Conservation (phyloP, 1,140 invertebrate species). For the Hirudo medicinalis region DNA sequence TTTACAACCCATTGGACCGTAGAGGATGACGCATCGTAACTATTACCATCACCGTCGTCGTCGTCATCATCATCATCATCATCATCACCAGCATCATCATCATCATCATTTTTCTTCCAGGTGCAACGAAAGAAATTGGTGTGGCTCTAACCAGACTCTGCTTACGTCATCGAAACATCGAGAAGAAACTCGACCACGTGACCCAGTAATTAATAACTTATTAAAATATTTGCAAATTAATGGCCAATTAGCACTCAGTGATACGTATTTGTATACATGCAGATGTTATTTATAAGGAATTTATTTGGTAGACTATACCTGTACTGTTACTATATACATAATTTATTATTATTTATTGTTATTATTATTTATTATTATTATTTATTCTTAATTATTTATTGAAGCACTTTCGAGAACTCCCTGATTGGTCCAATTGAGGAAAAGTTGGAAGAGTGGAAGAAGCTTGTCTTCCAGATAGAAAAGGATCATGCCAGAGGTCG, state of each 20-base stretch:
- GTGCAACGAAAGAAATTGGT: slow-evolving; percentile 87
- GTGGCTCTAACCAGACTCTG: slow-evolving; percentile 83
- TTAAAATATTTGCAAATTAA: neutral
- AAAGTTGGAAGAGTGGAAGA: slow-evolving; percentile 3
- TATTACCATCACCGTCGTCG: too few species aligned
- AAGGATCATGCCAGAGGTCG: slow-evolving; percentile 4
- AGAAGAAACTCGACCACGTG: slow-evolving; percentile 78
- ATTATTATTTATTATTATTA: too few species aligned
- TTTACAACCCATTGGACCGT: too few species aligned
- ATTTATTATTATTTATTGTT: too few species aligned
- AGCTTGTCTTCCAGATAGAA: neutral
- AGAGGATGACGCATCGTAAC: too few species aligned
- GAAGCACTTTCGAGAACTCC: neutral
- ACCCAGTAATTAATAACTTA: slow-evolving; percentile 53
- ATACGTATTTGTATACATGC: neutral
- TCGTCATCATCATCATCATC: too few species aligned
- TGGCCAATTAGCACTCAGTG: neutral
- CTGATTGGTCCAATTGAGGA: neutral
- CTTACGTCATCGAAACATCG: slow-evolving; percentile 79
- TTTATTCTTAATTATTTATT: too few species aligned
- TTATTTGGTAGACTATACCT: too few species aligned
- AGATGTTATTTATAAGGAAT: too few species aligned
- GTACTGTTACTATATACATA: too few species aligned
- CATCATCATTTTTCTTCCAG: slow-evolving; percentile 44
- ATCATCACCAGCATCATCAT: too few species aligned